Evolutionary conservation across 2,113 vertebrate species (phyloP), one percentile per base, ranked within the genome.

Genomic region (Ursus arctos): DNA sequence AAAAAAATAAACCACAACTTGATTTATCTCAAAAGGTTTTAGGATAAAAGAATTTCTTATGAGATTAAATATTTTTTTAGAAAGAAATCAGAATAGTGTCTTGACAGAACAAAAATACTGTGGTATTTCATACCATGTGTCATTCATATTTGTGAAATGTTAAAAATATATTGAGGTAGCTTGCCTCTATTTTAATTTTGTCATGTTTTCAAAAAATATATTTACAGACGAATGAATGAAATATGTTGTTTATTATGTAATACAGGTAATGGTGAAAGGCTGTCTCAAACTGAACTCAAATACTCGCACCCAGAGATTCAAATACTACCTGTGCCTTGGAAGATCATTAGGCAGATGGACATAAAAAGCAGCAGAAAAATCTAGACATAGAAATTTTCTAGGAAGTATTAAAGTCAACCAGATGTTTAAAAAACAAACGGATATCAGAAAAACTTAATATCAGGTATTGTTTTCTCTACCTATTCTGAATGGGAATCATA

Each of bases 231-330:
- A 77, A 43, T 69, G 65, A 95, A 84, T 92, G 16, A 40, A 88
- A 83, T 91, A 94, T 59, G 1, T 88, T 95, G n/a, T 11, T 79
- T 89, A 88, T 94, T 85, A 89, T 43, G 24, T 43, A 96, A 94
- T 79, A 2, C 18, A 79, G 22, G 10, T 15, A 90, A 72, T 65
- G 21, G 28, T 93, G 36, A 94, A 74, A 91, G 49, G 21, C 26
- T 77, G 26, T 79, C 72, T 76, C 22, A 91, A 49, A 47, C 3
- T 81, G 21, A 97, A 85, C 69, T 77, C 74, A 49, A 77, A 31
- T 18, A 49, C 65, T 79, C 33, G 18, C 5, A 83, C 12, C 65
- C 19, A 79, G n/a, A 93, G 9, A 77, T 12, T 55, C 6, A 72
- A 49, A 88, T 12, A 59, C 10, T 87, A 11, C 31, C 59, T 79